These are phyloP conservation scores for Botia kubotai DNA, from an alignment of 2,797 vertebrate genomes.

Conservation along the genomic window DNA sequence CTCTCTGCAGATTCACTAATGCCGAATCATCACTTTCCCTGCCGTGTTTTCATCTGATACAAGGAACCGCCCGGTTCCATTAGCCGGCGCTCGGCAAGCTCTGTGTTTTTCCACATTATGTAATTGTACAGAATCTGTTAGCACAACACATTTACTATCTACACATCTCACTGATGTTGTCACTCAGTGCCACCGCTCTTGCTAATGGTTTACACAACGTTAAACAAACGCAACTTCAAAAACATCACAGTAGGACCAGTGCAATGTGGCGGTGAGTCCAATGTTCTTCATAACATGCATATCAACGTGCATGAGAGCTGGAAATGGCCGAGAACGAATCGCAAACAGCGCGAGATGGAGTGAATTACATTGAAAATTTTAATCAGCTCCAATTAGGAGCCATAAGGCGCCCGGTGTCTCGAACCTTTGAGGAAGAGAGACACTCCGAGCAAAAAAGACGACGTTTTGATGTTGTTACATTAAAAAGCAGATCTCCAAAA, in stretches of 20 bases:
- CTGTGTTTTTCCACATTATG: slow-evolving; percentile 36
- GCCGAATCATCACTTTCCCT: slow-evolving; percentile 22
- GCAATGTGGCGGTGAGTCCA: not conserved
- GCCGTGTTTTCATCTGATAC: slow-evolving; percentile 1
- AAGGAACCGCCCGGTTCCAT: slow-evolving; percentile 7
- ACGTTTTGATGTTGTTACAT: slow-evolving; percentile 41
- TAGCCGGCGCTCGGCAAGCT: slow-evolving; percentile 23
- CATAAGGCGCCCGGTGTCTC: not conserved
- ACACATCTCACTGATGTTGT: not conserved
- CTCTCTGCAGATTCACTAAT: slow-evolving; percentile 7
- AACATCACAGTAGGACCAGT: not conserved
- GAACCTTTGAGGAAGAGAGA: slow-evolving; percentile 33
- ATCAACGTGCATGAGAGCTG: not conserved
- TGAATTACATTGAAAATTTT: slow-evolving; percentile 16
- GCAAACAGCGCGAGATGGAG: not conserved
- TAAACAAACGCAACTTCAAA: slow-evolving; percentile 8
- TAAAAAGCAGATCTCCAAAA: slow-evolving; percentile 41
- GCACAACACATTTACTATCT: slow-evolving; percentile 15
- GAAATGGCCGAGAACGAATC: not conserved
- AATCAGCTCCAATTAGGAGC: slow-evolving; percentile 41
- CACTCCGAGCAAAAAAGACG: slow-evolving; percentile 3
- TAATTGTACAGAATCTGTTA: slow-evolving; percentile 40
- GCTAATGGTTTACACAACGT: not conserved
- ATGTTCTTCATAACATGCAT: not conserved
- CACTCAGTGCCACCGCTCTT: not conserved